Conservation (phyloP, 2,113 vertebrate species). For the Cinclus cinclus region DNA sequence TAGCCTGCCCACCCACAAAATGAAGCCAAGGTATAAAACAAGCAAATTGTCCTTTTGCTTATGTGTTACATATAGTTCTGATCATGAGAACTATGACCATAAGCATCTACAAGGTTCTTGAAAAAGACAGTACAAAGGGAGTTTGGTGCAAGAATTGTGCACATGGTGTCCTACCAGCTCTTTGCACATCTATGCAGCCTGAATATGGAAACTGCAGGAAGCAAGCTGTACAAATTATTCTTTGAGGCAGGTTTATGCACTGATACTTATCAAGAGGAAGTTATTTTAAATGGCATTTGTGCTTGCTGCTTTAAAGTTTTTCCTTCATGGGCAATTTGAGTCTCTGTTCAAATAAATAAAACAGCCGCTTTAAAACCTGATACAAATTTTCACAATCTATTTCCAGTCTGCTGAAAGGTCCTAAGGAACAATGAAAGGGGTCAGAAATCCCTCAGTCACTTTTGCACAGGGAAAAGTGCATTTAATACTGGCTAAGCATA, state of each 20-base stretch:
- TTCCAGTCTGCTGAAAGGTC: not conserved
- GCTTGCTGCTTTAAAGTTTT: conserved; percentile 21
- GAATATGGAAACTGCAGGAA: not conserved
- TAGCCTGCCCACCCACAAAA: not conserved
- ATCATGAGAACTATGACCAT: not conserved
- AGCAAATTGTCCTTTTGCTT: not conserved
- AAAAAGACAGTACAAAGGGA: not conserved
- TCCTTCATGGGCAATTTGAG: conserved; percentile 33
- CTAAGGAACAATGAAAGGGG: not conserved
- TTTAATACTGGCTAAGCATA: not conserved
- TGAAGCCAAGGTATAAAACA: not conserved
- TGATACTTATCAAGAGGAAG: conserved; percentile 43
- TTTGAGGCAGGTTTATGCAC: not conserved
- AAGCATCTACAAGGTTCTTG: not conserved
- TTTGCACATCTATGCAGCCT: not conserved
- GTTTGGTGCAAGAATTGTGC: not conserved
- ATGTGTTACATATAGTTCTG: not conserved
- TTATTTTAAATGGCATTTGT: conserved; percentile 20
- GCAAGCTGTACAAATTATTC: not conserved
- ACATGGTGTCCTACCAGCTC: not conserved
- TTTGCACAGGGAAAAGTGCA: not conserved
- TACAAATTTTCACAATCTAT: not conserved
- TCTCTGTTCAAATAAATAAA: conserved; percentile 51
- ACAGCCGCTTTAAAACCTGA: not conserved
- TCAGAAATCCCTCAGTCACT: not conserved